Evolutionary conservation across 1,140 invertebrate species (phyloP).

Genomic region (Mizuhopecten yessoensis): DNA sequence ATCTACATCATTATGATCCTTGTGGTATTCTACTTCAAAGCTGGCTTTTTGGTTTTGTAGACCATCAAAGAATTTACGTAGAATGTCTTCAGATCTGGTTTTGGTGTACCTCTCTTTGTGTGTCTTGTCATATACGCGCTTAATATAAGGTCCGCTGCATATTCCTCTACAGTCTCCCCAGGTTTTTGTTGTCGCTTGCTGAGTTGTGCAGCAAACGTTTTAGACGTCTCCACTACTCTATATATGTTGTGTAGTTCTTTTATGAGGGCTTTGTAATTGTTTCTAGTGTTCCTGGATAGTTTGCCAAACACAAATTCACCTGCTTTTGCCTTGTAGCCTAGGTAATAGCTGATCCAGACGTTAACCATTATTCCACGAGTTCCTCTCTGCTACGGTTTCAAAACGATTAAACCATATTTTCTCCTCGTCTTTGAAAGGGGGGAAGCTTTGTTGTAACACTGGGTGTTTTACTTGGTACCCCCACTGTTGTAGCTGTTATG

Average conservation of each 20-base stretch:
- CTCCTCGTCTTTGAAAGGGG: conserved; percentile 58
- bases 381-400: conserved; percentile 45
- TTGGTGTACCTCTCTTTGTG: conserved; percentile 51
- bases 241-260: conserved; percentile 57
- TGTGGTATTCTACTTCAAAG: conserved; percentile 57
- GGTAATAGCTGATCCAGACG: conserved; percentile 57
- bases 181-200: conserved; percentile 48
- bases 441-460: conserved; percentile 52
- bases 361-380: conserved; percentile 49
- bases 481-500: background rate
- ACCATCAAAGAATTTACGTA: conserved; percentile 53
- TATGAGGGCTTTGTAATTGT: conserved; percentile 48
- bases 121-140: conserved; percentile 58
- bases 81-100: conserved; percentile 55
- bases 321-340: conserved; percentile 54
- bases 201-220: conserved; percentile 48
- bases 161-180: conserved; percentile 56
- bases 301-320: conserved; percentile 61
- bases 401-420: conserved; percentile 55
- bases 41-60: conserved; percentile 51
- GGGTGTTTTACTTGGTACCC: background rate
- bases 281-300: conserved; percentile 31
- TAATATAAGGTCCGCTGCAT: conserved; percentile 60
- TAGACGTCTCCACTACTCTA: conserved; percentile 53
- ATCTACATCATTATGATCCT: conserved; percentile 55